Evolutionary conservation across 2,888 invertebrate genomes (phyloP).

Genomic region (Caenorhabditis doughertyi): DNA sequence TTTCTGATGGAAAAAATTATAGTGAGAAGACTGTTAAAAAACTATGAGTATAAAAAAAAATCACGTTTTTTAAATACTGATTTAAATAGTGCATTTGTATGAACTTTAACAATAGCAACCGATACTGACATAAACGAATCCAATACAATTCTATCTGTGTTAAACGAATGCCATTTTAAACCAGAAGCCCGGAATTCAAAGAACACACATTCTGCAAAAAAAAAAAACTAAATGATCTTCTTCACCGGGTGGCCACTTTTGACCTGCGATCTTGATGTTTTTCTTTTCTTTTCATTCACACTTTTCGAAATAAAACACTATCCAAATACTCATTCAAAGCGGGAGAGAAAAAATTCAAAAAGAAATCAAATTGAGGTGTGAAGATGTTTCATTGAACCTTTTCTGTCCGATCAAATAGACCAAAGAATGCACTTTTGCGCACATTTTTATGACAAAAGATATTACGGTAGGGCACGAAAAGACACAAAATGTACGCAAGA

Average conservation of each 20-base stretch:
- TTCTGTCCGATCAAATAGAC: too few species aligned
- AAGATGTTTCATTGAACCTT: background rate
- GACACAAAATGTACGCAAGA: background rate
- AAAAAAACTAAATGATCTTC: background rate
- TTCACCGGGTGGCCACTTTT: conserved; percentile 36
- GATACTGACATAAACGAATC: too few species aligned
- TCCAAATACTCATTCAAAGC: conserved; percentile 3
- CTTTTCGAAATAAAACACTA: conserved; percentile 25
- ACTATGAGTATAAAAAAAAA: too few species aligned
- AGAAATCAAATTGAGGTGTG: background rate
- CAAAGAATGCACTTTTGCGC: conserved; percentile 24
- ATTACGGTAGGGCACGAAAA: background rate
- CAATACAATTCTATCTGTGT: too few species aligned
- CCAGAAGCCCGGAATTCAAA: too few species aligned
- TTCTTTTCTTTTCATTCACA: background rate
- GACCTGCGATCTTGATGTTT: background rate
- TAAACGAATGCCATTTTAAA: too few species aligned
- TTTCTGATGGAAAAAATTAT: too few species aligned
- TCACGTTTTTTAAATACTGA: too few species aligned
- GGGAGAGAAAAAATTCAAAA: conserved; percentile 2
- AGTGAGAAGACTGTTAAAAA: too few species aligned
- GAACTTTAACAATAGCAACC: too few species aligned
- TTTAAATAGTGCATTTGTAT: too few species aligned
- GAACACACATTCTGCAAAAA: background rate
- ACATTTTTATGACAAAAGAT: too few species aligned